phyloP scores from a whole-genome alignment of 2,797 vertebrate genomes.

The Sylvia borin region DNA sequence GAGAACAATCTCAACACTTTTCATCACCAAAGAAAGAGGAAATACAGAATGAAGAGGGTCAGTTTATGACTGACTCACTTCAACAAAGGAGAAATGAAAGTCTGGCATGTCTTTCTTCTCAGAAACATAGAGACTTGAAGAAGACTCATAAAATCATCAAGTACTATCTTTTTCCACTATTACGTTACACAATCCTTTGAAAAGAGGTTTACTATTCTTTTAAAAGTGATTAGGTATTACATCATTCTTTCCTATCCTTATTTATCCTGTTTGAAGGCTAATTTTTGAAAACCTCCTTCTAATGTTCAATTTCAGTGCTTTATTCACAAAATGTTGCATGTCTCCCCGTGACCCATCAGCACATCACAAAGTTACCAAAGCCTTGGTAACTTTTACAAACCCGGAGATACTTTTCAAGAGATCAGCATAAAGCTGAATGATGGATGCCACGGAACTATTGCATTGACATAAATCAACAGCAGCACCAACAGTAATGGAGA shows the following conservation, averaged over 20 bases:
- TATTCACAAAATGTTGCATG: background rate
- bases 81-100: background rate
- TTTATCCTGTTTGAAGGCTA: background rate
- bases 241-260: background rate
- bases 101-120: background rate
- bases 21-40: background rate
- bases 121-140: background rate
- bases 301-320: background rate
- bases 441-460: background rate
- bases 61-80: background rate
- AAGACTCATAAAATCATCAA: background rate
- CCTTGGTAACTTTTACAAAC: background rate
- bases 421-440: background rate
- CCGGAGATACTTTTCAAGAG: background rate
- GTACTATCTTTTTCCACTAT: background rate
- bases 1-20: background rate
- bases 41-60: background rate
- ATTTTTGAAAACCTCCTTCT: background rate
- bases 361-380: background rate
- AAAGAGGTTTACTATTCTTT: background rate
- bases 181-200: background rate
- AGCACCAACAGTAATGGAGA: slow-evolving; percentile 40
- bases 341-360: background rate
- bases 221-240: background rate
- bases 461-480: slow-evolving; percentile 42